Base-by-base conservation (phyloP, 2,888 invertebrate species). In the Zaprionus lineosus region DNA sequence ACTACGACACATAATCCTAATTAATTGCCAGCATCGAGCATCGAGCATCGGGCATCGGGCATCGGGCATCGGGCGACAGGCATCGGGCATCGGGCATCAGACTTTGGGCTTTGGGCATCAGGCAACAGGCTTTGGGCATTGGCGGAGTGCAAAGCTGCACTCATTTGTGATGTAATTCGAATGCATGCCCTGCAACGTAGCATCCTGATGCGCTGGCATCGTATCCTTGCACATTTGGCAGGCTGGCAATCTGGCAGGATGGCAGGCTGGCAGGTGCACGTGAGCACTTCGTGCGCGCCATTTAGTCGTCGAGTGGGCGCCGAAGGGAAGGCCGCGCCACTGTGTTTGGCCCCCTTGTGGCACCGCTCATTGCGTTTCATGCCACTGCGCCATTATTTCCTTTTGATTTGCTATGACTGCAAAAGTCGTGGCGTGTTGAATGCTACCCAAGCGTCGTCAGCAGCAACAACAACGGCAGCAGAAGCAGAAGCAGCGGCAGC, bases 1-100 rank as follows among this genome's bases (percentile, higher is more conserved):
- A 58, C 53, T 40, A 72, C 84, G n/a, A 84, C 72, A 75, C 84
- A 84, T 84, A 84, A 84, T 85, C 79, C 77, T 79, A 84, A 84
- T 86, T 85, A 83, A 84, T 84, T 83, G 86, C 79, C 71, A 67
- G 76, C 79, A 65, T 73, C 64, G 55, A 61, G 51, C 51, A 39
- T 44, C 41, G 39, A n/a, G n/a, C n/a, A n/a, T n/a, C n/a, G n/a
- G n/a, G n/a, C n/a, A n/a, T n/a, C n/a, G n/a, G n/a, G n/a, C n/a
- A n/a, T n/a, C n/a, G n/a, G n/a, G n/a, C n/a, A n/a, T n/a, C n/a
- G n/a, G n/a, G n/a, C n/a, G n/a, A n/a, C n/a, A n/a, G n/a, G n/a
- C n/a, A n/a, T n/a, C n/a, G n/a, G n/a, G n/a, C n/a, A n/a, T n/a
- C n/a, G n/a, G n/a, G n/a, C n/a, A n/a, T n/a, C n/a, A n/a, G n/a